Evolutionary conservation across 2,888 invertebrate species (phyloP).

Genomic region (Yponomeuta plumbellus): DNA sequence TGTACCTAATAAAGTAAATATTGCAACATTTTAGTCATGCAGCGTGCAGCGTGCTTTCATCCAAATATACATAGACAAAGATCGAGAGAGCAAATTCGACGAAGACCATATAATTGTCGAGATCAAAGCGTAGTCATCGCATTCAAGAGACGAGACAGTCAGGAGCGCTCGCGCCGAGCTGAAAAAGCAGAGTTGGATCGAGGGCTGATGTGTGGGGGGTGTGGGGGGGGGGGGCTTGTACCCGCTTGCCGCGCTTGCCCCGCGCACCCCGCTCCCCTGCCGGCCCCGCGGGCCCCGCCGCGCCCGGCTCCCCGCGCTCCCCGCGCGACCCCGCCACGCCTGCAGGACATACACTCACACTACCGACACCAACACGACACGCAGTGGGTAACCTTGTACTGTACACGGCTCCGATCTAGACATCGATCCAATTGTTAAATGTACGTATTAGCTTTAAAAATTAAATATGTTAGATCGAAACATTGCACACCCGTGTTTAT

Average conservation of each 20-base stretch:
- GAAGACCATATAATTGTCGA: background rate
- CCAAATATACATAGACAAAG: background rate
- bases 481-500: too few species aligned
- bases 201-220: conserved; percentile 18
- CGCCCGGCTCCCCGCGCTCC: conserved; percentile 87
- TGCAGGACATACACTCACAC: conserved; percentile 49
- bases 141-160: background rate
- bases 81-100: background rate
- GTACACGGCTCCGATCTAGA: background rate
- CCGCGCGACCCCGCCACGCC: conserved; percentile 81
- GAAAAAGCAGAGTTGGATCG: background rate
- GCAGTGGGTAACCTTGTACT: background rate
- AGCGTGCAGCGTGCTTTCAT: too few species aligned
- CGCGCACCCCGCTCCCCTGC: conserved; percentile 92
- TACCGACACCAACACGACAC: conserved; percentile 8
- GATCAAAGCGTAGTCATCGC: background rate
- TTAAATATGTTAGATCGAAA: too few species aligned
- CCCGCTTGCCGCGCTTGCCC: conserved; percentile 95
- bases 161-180: conserved; percentile 1
- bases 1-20: too few species aligned
- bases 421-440: background rate
- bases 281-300: conserved; percentile 84
- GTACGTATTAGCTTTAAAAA: too few species aligned
- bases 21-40: too few species aligned
- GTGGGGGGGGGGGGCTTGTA: conserved; percentile 61